A percentile compares a stretch with the other conserved stretches of the same genome.
Conservation (phyloP, 2,797 vertebrate genomes). For the Syngnathus rostellatus region DNA sequence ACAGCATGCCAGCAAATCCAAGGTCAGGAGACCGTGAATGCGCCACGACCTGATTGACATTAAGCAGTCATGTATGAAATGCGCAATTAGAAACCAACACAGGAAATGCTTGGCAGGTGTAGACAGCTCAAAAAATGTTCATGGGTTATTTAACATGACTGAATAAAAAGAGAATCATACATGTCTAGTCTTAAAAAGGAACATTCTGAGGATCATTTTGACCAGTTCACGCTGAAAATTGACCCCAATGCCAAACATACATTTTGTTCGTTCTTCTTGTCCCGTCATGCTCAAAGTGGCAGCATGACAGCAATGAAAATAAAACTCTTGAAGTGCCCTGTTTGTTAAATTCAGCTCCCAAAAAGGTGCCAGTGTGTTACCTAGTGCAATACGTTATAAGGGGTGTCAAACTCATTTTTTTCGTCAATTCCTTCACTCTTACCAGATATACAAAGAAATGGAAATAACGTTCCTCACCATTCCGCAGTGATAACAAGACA, state of each 20-base stretch:
- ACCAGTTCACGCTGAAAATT: background rate
- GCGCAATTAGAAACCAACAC: slow-evolving; percentile 9
- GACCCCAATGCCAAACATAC: background rate
- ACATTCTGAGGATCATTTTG: background rate
- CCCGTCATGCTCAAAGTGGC: background rate
- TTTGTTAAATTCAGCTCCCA: background rate
- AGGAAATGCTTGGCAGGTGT: background rate
- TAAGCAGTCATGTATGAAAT: slow-evolving; percentile 11
- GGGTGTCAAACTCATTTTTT: too few species aligned
- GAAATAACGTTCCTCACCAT: too few species aligned
- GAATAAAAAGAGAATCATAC: background rate
- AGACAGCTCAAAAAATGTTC: background rate
- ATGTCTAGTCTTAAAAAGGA: background rate
- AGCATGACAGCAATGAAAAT: background rate
- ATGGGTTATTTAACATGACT: background rate
- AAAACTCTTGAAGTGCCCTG: background rate
- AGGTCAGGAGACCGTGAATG: slow-evolving; percentile 3
- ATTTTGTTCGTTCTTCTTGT: background rate
- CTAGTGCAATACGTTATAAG: too few species aligned
- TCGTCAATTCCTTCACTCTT: too few species aligned
- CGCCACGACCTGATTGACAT: background rate
- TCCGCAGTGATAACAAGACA: too few species aligned
- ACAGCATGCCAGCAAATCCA: slow-evolving; percentile 17
- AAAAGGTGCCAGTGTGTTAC: background rate
- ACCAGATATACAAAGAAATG: too few species aligned